Evolutionary conservation across 2,113 vertebrate species (phyloP), one percentile per base, ranked within the genome.

Genomic region (Sarotherodon lohbergeri): DNA sequence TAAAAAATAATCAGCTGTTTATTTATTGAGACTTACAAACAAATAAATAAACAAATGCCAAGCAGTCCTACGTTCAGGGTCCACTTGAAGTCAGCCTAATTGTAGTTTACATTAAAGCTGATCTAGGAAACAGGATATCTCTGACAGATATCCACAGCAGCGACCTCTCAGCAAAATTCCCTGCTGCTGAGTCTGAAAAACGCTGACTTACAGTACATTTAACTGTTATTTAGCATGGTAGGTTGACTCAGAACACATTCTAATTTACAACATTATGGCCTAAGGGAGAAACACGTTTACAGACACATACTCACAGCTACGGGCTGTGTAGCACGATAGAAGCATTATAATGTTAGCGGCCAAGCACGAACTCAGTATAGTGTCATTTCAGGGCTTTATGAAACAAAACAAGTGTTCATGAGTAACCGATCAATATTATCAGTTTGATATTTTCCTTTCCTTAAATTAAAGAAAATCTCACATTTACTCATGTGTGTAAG

Each of bases 161-260:
- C 10, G 29, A 71, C 73, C 76, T 82, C 82, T 91, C 85, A 89
- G 90, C 79, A 88, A 17, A 84, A 87, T 48, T 19, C 11, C 12
- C 76, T 7, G 9, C 78, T 81, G 87, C 84, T 22, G 68, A 89
- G 59, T 80, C 34, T 14, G 76, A 66, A 87, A 91, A 91, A 52
- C 12, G 87, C 89, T 90, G 87, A 92, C 85, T 89, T 85, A 88
- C 73, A 81, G 32, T 56, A 57, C 66, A 82, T 90, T 83, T 86
- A 89, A 85, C 57, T 61, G 86, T 87, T 90, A 81, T 89, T 92
- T 86, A 91, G 83, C 66, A 84, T 17, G 19, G 36, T 61, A 56
- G 63, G 24, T 50, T 63, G 86, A 90, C 59, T 87, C 85, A 79
- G 66, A 89, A 83, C 87, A 86, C 73, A 85, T 56, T 46, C 22